Evolutionary conservation across 1,140 invertebrate genomes (phyloP), one percentile per base, ranked within the genome.

Genomic region (Ostrea edulis): DNA sequence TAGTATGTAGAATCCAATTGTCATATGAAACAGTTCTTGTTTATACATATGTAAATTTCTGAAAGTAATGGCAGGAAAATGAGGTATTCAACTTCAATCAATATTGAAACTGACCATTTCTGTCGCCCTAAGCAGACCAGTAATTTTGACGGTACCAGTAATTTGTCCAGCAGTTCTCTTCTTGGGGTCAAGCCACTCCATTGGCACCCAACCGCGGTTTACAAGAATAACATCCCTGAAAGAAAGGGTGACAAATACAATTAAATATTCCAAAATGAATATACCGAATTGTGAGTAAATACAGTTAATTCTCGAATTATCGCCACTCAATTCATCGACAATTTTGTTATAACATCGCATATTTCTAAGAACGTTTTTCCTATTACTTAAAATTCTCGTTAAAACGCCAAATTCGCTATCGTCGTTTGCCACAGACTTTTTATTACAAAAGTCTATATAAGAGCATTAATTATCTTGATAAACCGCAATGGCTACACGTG

Each of bases 131-230:
- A 22, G 22, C 68, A 77, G 68, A 77, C 68, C 68, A 11, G 29
- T 35, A 11, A 77, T 77, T 25, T 77, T 77, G 2, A 77, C 25
- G 12, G 25, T 25, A 25, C 68, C 68, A 29, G 68, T 77, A 12
- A 65, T 58, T 58, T 85, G 84, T 44, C 35, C 58, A 35, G 44
- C 84, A 8, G 44, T 52, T 51, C 58, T 35, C 8, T 52, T 22
- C 3, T n/a, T 85, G 44, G 58, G 84, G 7, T 65, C 58, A 17
- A 52, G 29, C 22, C 51, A 52, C 29, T 62, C 35, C 35, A 68
- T 52, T 14, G 58, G 62, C 9, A 85, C 68, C 84, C 84, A 85
- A 12, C 84, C 84, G n/a, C 84, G 62, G 17, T 85, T 85, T 11
- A 85, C 68, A 4, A 85, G 62, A 29, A 85, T 44, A 52, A 52